phyloP scores from a whole-genome alignment of 1,140 invertebrate genomes.

The Linepithema humile region DNA sequence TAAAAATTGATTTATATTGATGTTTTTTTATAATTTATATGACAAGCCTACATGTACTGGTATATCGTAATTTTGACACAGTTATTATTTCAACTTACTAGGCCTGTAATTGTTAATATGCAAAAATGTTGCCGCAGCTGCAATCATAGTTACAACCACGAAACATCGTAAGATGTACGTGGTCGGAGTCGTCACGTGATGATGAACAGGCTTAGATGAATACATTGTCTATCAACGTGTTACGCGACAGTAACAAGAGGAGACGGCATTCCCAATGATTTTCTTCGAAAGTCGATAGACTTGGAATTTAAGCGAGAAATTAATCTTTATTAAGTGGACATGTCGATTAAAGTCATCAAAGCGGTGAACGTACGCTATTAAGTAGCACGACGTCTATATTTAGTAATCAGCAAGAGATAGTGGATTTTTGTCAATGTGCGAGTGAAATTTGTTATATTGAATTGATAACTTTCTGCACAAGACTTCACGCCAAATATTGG shows the following conservation, averaged over 20 bases:
- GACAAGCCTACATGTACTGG: not conserved
- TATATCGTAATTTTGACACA: not conserved
- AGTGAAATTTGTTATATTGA: not conserved
- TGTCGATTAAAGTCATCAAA: not conserved
- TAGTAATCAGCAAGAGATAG: not conserved
- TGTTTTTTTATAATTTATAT: not conserved
- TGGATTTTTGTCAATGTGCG: not conserved
- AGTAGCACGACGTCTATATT: not conserved
- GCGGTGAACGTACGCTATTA: not conserved
- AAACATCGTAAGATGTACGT: conserved; percentile 75
- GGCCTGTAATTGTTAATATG: conserved; percentile 81
- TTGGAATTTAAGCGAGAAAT: not conserved
- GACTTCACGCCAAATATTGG: not conserved
- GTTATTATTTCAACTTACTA: conserved; percentile 75
- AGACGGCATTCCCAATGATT: conserved; percentile 48
- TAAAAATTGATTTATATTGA: not conserved
- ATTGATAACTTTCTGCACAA: not conserved
- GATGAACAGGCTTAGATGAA: conserved; percentile 59
- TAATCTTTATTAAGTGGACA: not conserved
- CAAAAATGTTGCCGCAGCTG: conserved; percentile 80
- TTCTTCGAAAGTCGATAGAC: not conserved
- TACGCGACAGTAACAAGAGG: conserved; percentile 69
- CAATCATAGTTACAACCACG: conserved; percentile 76
- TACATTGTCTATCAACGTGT: conserved; percentile 73
- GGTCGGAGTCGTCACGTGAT: conserved; percentile 66